Conservation (phyloP, 2,797 vertebrate genomes). For the Sciurus vulgaris region DNA sequence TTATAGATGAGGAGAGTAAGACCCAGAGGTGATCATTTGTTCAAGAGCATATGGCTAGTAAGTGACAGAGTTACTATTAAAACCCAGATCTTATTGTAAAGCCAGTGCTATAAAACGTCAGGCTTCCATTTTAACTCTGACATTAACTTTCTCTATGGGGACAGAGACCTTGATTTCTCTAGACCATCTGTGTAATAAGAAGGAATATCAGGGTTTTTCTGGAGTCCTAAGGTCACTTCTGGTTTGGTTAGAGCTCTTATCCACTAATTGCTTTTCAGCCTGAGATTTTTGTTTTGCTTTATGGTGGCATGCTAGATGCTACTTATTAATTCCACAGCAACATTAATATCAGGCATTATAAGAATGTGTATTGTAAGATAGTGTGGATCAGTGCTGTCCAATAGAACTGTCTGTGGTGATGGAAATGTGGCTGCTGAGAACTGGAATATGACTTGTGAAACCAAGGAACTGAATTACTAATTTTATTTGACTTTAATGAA, state of each 20-base stretch:
- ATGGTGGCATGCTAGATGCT: neutral
- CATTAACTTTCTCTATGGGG: neutral
- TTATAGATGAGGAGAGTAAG: slow-evolving; percentile 38
- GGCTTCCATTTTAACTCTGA: neutral
- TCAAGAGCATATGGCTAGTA: neutral
- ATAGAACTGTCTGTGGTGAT: neutral
- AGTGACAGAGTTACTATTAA: slow-evolving; percentile 40
- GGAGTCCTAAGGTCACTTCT: neutral
- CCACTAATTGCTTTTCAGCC: slow-evolving; percentile 43
- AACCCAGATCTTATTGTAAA: slow-evolving; percentile 4
- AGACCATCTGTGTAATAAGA: neutral
- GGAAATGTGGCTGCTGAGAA: slow-evolving; percentile 2
- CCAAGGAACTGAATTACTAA: slow-evolving; percentile 21
- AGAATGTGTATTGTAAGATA: neutral
- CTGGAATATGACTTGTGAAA: slow-evolving; percentile 29
- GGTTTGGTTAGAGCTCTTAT: slow-evolving; percentile 39
- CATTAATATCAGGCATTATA: slow-evolving; percentile 32
- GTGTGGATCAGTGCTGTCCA: neutral
- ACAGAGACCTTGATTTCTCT: neutral
- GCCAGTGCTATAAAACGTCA: neutral
- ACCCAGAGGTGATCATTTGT: neutral
- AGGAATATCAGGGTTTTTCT: neutral
- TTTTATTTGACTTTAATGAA: slow-evolving; percentile 51
- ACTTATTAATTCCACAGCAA: slow-evolving; percentile 33
- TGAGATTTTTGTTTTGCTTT: neutral